Evolutionary conservation across 2,797 vertebrate species (phyloP), one percentile per base, ranked within the genome.

Genomic region (Acanthurus tractus): DNA sequence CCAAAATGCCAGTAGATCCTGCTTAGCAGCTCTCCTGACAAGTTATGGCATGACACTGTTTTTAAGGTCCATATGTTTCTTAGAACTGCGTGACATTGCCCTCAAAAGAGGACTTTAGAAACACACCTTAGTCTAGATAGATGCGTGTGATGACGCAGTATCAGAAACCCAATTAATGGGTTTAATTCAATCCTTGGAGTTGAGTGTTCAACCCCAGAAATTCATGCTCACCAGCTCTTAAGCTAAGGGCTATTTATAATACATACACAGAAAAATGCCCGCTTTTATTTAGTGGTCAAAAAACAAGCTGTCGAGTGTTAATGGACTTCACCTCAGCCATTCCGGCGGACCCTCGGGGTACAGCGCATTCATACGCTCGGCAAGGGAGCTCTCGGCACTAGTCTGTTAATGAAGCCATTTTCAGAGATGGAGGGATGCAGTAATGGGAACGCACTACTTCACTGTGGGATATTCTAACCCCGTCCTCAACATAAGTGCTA

Each of bases 251-350:
- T 85, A 80, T 92, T 93, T 88, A 84, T 85, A 79, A 69, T 53
- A 65, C 65, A 72, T 81, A 83, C 73, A 61, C 50, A 79, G 65
- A 84, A 84, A 86, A 89, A 84, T 65, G 64, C 65, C 78, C 80
- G 76, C 81, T 92, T 92, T 93, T 93, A 94, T 93, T 92, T 93
- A 89, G 91, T 85, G 91, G 88, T 91, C 84, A 91, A 91, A 91
- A 93, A 93, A 90, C 82, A 92, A 91, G 92, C 86, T 85, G 81
- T 84, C 42, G 65, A 86, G 83, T 88, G 89, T 91, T 93, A 94
- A 93, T 94, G 87, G 90, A 92, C 91, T 93, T 91, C 89, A 93
- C 90, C 89, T 92, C 88, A 82, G 84, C 78, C 82, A 58, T 88
- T 88, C 66, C n/a, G 45, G 53, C 22, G 34, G 86, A 87, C 89